Conservation (phyloP, 2,113 vertebrate genomes). For the Cygnus atratus region DNA sequence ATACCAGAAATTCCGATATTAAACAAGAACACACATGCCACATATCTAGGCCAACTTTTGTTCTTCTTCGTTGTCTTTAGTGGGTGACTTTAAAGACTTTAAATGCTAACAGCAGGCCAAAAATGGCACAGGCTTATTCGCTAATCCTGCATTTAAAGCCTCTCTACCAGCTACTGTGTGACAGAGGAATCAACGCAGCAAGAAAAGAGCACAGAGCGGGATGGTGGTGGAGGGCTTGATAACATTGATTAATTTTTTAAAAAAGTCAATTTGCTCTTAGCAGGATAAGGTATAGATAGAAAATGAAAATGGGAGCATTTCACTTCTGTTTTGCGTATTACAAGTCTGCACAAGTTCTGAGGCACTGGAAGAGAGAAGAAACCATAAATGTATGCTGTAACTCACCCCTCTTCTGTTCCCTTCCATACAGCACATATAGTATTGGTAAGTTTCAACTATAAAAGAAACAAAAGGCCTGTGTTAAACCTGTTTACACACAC, state of each 20-base stretch:
- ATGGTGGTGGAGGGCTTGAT: neutral
- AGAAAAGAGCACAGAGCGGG: neutral
- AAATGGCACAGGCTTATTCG: neutral
- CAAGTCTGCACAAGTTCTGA: neutral
- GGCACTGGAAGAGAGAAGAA: neutral
- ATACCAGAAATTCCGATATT: constrained; percentile 56
- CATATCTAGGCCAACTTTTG: constrained; percentile 14
- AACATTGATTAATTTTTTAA: neutral
- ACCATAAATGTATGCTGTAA: neutral
- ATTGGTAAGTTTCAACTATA: constrained; percentile 39
- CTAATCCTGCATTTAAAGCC: constrained; percentile 32
- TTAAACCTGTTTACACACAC: constrained; percentile 53
- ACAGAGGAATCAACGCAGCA: neutral
- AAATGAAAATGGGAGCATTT: neutral
- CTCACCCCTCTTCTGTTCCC: neutral
- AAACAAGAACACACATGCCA: constrained; percentile 64
- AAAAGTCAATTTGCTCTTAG: neutral
- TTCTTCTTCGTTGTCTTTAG: constrained; percentile 28
- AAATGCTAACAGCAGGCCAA: neutral
- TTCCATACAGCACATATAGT: neutral
- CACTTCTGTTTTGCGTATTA: neutral
- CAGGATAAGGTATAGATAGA: neutral
- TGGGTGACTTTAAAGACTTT: neutral
- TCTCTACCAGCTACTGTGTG: constrained; percentile 19
- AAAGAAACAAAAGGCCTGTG: constrained; percentile 55